Conservation (phyloP, 2,797 vertebrate species). For the Cichlasoma orientale region DNA sequence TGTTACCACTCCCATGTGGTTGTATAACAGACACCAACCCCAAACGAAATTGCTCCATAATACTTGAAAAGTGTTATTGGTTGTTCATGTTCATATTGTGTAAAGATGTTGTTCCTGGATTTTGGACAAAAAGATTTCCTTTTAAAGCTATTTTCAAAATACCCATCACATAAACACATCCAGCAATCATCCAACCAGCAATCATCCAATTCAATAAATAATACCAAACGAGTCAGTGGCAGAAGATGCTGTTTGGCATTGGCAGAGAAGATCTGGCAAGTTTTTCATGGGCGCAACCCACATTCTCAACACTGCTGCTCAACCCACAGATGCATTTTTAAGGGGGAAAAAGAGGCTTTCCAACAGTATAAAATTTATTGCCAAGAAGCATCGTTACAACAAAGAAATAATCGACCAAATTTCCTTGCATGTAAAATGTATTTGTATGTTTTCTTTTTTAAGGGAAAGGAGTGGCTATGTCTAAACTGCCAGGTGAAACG, state of each 20-base stretch:
- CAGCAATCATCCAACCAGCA: too few relatives aligned
- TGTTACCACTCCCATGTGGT: not conserved
- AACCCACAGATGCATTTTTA: too few relatives aligned
- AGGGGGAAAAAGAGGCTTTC: too few relatives aligned
- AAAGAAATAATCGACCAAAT: too few relatives aligned
- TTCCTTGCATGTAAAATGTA: constrained; percentile 2
- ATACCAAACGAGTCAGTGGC: too few relatives aligned
- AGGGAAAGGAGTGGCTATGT: constrained; percentile 89
- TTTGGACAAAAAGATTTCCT: not conserved
- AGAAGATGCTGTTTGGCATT: too few relatives aligned
- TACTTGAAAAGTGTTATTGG: not conserved
- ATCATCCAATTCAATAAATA: too few relatives aligned
- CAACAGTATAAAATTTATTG: too few relatives aligned
- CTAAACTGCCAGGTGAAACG: constrained; percentile 95
- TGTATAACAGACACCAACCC: not conserved
- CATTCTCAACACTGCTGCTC: too few relatives aligned
- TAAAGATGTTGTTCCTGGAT: not conserved
- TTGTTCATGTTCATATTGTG: not conserved
- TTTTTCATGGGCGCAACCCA: too few relatives aligned
- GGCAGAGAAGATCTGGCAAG: too few relatives aligned
- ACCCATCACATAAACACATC: constrained; percentile 14
- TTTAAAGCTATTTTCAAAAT: not conserved
- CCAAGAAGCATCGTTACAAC: too few relatives aligned
- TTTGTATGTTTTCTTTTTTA: constrained; percentile 24
- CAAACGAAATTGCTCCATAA: not conserved